phyloP scores from a whole-genome alignment of 2,797 vertebrate species.

The Enteromius viviparus region DNA sequence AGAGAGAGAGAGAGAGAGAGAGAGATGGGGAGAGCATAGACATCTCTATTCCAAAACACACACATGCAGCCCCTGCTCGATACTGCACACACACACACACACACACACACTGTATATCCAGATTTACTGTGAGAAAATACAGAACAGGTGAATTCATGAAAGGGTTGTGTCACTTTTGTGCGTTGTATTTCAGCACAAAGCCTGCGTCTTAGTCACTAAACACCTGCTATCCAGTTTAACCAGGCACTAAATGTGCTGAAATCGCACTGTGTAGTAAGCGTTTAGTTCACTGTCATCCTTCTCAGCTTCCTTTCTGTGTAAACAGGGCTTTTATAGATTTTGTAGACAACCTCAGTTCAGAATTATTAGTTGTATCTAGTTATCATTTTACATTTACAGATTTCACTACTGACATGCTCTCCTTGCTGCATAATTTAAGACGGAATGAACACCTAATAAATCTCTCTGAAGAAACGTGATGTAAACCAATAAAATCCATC shows the following conservation, averaged over 20 bases:
- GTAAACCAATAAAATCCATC: conserved; percentile 3
- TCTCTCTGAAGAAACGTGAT: conserved; percentile 12
- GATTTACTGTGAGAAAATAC: conserved; percentile 45
- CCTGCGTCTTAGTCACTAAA: neutral
- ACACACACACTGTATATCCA: conserved; percentile 41
- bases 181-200: conserved; percentile 11
- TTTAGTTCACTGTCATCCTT: conserved; percentile 8
- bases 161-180: neutral
- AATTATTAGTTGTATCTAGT: neutral
- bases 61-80: conserved; percentile 41
- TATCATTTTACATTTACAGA: neutral
- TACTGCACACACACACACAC: conserved; percentile 39
- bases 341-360: neutral
- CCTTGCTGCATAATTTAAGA: neutral
- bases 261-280: neutral
- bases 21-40: conserved; percentile 65
- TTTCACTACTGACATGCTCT: neutral
- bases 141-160: conserved; percentile 11
- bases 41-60: conserved; percentile 76
- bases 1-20: conserved; percentile 33
- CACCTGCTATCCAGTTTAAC: conserved; percentile 23
- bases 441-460: neutral
- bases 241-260: conserved; percentile 15
- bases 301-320: neutral
- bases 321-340: conserved; percentile 6